These are phyloP conservation scores for Crocodylus rhombifer DNA, from an alignment of 2,797 vertebrate species.

Conservation along the genomic window DNA sequence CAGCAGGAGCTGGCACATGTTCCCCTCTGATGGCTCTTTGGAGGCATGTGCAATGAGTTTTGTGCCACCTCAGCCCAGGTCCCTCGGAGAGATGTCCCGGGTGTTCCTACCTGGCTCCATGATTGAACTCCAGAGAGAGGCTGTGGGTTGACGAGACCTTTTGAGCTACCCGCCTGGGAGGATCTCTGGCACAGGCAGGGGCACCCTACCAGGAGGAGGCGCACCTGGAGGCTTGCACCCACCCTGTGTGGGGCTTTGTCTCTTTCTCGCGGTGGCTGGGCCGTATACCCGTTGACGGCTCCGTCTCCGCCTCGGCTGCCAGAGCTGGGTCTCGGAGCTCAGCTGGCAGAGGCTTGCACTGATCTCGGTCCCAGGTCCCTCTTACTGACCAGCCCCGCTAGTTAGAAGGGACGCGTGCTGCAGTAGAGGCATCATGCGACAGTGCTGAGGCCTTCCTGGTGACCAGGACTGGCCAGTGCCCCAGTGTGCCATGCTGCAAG, in stretches of 20 bases:
- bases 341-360: too few species aligned
- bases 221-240: background rate
- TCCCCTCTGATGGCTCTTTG: background rate
- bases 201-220: background rate
- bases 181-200: background rate
- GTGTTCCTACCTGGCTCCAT: background rate
- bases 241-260: background rate
- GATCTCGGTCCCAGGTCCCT: too few species aligned
- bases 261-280: background rate
- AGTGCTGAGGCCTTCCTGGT: too few species aligned
- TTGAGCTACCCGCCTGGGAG: background rate
- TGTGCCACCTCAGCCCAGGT: background rate
- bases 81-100: background rate
- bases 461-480: too few species aligned
- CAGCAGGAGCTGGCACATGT: background rate
- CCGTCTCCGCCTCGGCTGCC: background rate
- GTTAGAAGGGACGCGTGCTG: too few species aligned
- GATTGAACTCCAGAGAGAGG: background rate
- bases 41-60: background rate
- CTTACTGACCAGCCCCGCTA: too few species aligned
- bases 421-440: too few species aligned
- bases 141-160: background rate
- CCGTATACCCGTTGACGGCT: background rate
- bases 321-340: background rate
- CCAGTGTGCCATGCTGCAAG: background rate